phyloP scores from a whole-genome alignment of 64 coral and sea anemone species.

The Montipora capricornis region DNA sequence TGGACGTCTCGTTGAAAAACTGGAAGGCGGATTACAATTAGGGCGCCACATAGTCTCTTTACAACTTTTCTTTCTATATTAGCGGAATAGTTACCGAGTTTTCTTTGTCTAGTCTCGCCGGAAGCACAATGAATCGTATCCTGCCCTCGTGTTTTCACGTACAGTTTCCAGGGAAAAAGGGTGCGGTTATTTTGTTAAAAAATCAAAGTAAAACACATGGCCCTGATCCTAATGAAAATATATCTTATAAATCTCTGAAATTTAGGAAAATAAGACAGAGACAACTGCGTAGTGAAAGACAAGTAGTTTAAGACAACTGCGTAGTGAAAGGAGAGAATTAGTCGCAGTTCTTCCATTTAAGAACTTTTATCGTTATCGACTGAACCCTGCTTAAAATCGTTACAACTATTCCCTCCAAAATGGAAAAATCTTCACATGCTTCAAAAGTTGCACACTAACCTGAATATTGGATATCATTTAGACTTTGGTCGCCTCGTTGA shows the following conservation, averaged over 20 bases:
- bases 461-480: too few relatives aligned
- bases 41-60: neutral
- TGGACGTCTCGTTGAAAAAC: neutral
- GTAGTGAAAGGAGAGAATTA: neutral
- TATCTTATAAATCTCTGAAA: neutral
- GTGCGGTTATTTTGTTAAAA: neutral
- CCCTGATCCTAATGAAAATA: conserved; percentile 4
- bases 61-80: neutral
- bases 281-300: neutral
- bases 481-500: too few relatives aligned
- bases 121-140: neutral
- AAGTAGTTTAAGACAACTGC: neutral
- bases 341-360: neutral
- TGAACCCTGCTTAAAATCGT: neutral
- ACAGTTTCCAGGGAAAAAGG: neutral
- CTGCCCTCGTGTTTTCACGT: conserved; percentile 6
- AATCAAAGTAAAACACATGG: conserved; percentile 9
- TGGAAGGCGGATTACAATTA: neutral
- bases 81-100: neutral
- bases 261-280: neutral
- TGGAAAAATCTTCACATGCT: too few relatives aligned
- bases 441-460: too few relatives aligned
- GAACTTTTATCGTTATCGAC: neutral
- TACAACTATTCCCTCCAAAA: too few relatives aligned
- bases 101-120: neutral